These are phyloP conservation scores for Acromyrmex heyeri DNA, from an alignment of 1,140 invertebrate species.

Conservation along the genomic window DNA sequence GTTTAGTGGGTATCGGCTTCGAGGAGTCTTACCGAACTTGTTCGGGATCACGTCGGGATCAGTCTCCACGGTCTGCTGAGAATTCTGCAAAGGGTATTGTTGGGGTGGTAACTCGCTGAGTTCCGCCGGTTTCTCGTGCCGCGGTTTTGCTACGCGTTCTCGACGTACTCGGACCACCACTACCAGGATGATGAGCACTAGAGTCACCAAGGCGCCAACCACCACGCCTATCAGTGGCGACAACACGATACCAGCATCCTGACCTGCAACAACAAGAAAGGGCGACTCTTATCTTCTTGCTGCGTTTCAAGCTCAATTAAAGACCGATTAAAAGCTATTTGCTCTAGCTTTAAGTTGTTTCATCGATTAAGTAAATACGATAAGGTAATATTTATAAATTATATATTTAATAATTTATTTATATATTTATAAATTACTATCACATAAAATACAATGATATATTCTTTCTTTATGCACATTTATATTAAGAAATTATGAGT, in stretches of 20 bases:
- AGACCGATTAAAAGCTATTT: background rate
- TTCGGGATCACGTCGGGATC: conserved; percentile 92
- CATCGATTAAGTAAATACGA: background rate
- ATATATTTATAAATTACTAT: background rate
- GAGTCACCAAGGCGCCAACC: conserved; percentile 87
- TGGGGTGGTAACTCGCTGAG: conserved; percentile 84
- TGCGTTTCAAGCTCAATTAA: background rate
- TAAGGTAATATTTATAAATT: no score
- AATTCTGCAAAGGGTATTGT: conserved; percentile 85
- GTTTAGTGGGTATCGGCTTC: conserved; percentile 36
- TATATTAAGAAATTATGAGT: background rate
- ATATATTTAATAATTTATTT: background rate
- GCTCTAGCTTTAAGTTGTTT: background rate
- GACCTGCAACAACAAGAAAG: conserved; percentile 83
- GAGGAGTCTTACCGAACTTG: conserved; percentile 89
- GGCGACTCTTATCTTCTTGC: background rate
- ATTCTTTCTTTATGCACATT: background rate
- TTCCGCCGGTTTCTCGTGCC: conserved; percentile 84
- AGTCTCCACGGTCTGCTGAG: conserved; percentile 88
- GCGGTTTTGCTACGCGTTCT: conserved; percentile 83
- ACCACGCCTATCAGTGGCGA: conserved; percentile 88
- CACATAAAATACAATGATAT: background rate
- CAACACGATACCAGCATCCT: conserved; percentile 86
- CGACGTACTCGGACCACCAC: conserved; percentile 86
- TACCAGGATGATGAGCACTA: conserved; percentile 87